Evolutionary conservation across 2,888 invertebrate species (phyloP), one percentile per base, ranked within the genome.

Genomic region (Drosophila melanocephala): DNA sequence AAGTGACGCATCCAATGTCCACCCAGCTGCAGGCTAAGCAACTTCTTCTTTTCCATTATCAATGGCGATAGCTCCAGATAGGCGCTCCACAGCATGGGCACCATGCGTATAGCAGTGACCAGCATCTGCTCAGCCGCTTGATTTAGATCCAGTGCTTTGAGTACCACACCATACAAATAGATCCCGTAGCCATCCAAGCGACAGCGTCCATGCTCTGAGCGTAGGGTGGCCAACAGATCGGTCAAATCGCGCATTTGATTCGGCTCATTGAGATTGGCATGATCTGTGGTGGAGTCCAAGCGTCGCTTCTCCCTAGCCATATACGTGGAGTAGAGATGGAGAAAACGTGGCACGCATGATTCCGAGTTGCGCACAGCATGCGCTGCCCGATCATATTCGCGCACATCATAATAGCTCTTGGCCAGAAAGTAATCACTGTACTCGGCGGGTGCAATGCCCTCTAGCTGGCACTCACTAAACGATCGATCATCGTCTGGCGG

Each of bases 1-100:
- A 99, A 97, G 81, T 97, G 95, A 93, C 97, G 97, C 95, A 99
- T 98, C 99, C 99, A 99, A 93, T 98, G 98, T 80, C 96, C 96
- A 0, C 98, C 98, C 51, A 97, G 93, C 69, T 95, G 94, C 6
- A 96, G 92, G 5, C 95, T 94, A 71, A 95, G 95, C 28, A 97
- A 91, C 60, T 96, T 97, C 88, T 97, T 97, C 93, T 96, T 96
- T 87, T 97, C 97, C 75, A 96, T 95, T 63, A 99, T 96, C 2
- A 99, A 94, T 12, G 96, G 95, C 0, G 98, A 97, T 19, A 99
- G 94, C 93, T 99, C 99, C 42, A 97, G 94, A 98, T 99, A 99
- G 0, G 99, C 97, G 51, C 98, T 96, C 99, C 99, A 99, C 72
- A 98, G 95, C 89, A 97, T 95, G 0, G 98, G 98, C 64, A 96